These are phyloP conservation scores for Hippopotamyrus pictus DNA, from an alignment of 2,797 vertebrate species.

Conservation along the genomic window DNA sequence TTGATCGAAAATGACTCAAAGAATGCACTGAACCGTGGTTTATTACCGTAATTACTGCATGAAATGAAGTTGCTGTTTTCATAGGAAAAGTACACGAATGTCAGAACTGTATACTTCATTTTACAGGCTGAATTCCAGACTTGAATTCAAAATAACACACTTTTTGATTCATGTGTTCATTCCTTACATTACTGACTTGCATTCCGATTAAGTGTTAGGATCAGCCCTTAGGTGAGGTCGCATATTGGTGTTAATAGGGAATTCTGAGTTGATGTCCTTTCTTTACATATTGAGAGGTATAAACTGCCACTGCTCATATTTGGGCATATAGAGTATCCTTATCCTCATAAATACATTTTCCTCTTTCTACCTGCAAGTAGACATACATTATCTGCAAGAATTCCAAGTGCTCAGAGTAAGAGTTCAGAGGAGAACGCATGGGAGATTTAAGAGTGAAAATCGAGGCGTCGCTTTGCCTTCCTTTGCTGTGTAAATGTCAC, in stretches of 20 bases:
- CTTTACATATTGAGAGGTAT: neutral
- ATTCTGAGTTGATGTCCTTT: neutral
- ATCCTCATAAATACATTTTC: neutral
- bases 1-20: neutral
- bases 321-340: neutral
- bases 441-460: neutral
- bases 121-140: neutral
- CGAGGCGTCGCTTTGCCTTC: neutral
- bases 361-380: neutral
- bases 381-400: neutral
- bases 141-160: neutral
- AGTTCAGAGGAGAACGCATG: neutral
- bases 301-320: neutral
- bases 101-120: neutral
- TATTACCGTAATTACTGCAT: neutral
- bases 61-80: neutral
- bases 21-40: neutral
- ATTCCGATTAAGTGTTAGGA: neutral
- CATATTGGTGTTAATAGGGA: neutral
- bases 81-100: neutral
- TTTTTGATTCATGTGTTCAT: neutral
- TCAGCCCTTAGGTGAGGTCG: neutral
- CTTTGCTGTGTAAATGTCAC: neutral
- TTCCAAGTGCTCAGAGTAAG: neutral
- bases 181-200: neutral